Evolutionary conservation across 2,797 vertebrate species (phyloP), one percentile per base, ranked within the genome.

Genomic region (Cirrhinus molitorella): DNA sequence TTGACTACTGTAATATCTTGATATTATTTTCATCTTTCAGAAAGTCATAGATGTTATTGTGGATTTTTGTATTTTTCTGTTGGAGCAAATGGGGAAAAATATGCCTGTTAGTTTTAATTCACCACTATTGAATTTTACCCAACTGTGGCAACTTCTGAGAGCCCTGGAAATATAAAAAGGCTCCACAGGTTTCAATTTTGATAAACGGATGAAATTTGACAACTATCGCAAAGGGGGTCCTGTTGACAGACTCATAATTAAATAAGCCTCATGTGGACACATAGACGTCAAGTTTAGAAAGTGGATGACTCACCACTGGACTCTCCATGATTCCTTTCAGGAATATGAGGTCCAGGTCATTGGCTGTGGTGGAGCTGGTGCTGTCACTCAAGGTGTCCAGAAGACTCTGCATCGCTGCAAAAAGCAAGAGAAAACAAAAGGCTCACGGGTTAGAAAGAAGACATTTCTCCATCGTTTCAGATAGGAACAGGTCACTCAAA

Each of bases 321-420:
- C 97, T 99, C 93, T 99, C 97, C 98, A 99, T 98, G 94, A 99
- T 97, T 90, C 97, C 97, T 47, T 98, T 96, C 66, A 98, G 97
- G 93, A 98, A 99, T 94, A 99, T 97, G 88, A 99, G 95, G 91
- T 99, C 98, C 89, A 98, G 94, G 90, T 98, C 97, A 0, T 97
- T 97, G 49, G 97, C 97, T 0, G 96, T 97, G 0, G 96, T 96
- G 85, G 96, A 93, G 85, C 94, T 96, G 43, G 97, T 96, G 89
- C 97, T 96, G 92, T 97, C 97, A 85, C 96, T 96, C 90, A 98
- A 93, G 49, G 96, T 97, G 90, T 98, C 97, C 93, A 98, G 91
- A 88, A 97, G 96, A 92, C 97, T 97, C 92, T 97, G 97, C 97
- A 99, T 98, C 87, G 96, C 98, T 98, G 85, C n/a, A 57, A 72